These are phyloP conservation scores for Trichonephila clavata DNA, from an alignment of 1,140 invertebrate species.

Conservation along the genomic window DNA sequence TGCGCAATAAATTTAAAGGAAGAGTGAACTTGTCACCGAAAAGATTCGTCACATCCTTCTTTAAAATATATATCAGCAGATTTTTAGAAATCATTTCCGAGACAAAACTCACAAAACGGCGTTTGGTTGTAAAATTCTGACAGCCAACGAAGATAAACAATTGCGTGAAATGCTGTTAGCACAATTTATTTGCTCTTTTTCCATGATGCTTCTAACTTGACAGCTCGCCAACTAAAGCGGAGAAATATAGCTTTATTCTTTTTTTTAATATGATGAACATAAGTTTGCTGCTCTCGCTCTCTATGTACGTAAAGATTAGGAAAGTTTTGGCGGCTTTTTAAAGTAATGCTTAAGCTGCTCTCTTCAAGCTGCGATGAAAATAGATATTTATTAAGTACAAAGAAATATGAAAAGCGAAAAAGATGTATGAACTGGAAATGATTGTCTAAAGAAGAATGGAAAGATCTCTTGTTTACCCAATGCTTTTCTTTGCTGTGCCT, in stretches of 20 bases:
- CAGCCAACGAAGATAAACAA: conserved; percentile 52
- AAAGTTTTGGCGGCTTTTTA: conserved; percentile 25
- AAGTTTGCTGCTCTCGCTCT: not conserved
- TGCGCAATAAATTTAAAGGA: not conserved
- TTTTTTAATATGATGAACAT: conserved; percentile 53
- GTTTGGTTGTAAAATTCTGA: conserved; percentile 38
- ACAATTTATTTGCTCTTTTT: conserved; percentile 52
- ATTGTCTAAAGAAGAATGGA: conserved; percentile 30
- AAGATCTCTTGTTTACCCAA: not conserved
- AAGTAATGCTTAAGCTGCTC: not conserved
- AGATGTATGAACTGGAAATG: conserved; percentile 1
- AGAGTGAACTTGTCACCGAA: not conserved
- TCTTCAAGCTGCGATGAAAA: conserved; percentile 11
- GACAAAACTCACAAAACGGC: conserved; percentile 9
- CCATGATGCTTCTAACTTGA: conserved; percentile 41
- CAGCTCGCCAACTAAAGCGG: conserved; percentile 41
- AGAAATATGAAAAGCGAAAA: conserved; percentile 9
- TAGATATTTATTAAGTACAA: conserved; percentile 37
- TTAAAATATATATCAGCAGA: conserved; percentile 21
- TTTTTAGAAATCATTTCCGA: conserved; percentile 31
- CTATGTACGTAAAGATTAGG: conserved; percentile 24
- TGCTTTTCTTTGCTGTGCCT: not conserved
- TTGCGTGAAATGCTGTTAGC: conserved; percentile 37
- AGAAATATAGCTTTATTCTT: conserved; percentile 50
- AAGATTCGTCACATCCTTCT: not conserved